Evolutionary conservation across 2,888 invertebrate genomes (phyloP).

Genomic region (Gibbula magus): DNA sequence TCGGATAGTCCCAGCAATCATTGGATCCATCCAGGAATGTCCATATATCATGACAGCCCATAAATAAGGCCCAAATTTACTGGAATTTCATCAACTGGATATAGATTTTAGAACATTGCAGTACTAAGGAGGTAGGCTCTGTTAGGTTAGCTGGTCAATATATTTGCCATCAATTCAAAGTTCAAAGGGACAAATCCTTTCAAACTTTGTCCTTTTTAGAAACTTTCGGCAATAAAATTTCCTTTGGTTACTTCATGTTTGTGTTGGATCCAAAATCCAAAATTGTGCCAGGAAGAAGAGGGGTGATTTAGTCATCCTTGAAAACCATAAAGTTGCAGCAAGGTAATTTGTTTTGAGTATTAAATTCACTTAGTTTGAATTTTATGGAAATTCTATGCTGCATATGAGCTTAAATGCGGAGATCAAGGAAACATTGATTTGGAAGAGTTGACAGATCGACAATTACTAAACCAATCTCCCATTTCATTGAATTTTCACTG

Average conservation of each 20-base stretch:
- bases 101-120: neutral
- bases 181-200: neutral
- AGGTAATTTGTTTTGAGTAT: neutral
- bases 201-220: neutral
- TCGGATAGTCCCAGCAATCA: neutral
- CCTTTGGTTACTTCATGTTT: neutral
- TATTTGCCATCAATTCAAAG: neutral
- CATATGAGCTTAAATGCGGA: neutral
- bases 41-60: constrained; percentile 3
- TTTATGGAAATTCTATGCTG: neutral
- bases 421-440: neutral
- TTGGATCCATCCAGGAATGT: neutral
- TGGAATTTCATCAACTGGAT: neutral
- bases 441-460: constrained; percentile 8
- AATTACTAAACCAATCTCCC: constrained; percentile 9
- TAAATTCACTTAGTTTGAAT: constrained; percentile 1
- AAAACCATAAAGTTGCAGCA: too few relatives aligned
- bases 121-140: neutral
- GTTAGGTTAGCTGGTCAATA: neutral
- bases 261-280: too few relatives aligned
- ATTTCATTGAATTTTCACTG: neutral
- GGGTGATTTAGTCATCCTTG: too few relatives aligned
- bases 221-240: neutral
- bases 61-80: constrained; percentile 7
- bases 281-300: too few relatives aligned